Evolutionary conservation across 2,113 vertebrate species (phyloP).

Genomic region (Laticauda laticaudata): DNA sequence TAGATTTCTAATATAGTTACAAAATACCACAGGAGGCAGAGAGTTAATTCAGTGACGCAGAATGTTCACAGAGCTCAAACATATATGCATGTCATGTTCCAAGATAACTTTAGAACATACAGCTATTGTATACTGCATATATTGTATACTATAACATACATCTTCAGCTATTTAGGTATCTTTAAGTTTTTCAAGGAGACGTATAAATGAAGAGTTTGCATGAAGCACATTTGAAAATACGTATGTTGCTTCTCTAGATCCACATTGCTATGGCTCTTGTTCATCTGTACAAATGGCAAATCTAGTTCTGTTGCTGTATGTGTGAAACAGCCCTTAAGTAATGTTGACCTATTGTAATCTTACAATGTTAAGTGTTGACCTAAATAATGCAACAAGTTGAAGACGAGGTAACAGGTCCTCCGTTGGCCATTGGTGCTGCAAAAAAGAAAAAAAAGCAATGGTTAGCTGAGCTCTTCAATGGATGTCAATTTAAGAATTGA

Average conservation of each 20-base stretch:
- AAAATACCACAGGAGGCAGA: neutral
- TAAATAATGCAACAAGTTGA: slow-evolving; percentile 74
- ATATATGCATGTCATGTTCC: neutral
- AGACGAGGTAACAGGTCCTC: slow-evolving; percentile 67
- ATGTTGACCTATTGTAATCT: neutral
- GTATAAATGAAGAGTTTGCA: neutral
- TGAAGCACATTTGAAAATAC: neutral
- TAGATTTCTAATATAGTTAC: neutral
- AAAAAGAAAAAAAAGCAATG: slow-evolving; percentile 8
- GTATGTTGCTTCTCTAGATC: neutral
- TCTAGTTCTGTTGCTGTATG: too few species aligned
- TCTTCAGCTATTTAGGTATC: neutral
- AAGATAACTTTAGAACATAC: neutral
- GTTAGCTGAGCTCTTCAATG: slow-evolving; percentile 9
- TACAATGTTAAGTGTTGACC: neutral
- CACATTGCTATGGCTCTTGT: neutral
- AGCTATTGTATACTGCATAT: too few species aligned
- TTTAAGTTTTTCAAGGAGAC: neutral
- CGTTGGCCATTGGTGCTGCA: slow-evolving; percentile 59
- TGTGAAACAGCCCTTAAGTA: neutral
- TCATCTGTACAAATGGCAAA: neutral
- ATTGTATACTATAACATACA: too few species aligned
- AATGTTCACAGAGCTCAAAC: neutral
- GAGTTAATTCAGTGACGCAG: neutral
- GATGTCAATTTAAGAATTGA: neutral